Evolutionary conservation across 2,888 invertebrate genomes (phyloP), one percentile per base, ranked within the genome.

Genomic region (Dendrolimus houi): DNA sequence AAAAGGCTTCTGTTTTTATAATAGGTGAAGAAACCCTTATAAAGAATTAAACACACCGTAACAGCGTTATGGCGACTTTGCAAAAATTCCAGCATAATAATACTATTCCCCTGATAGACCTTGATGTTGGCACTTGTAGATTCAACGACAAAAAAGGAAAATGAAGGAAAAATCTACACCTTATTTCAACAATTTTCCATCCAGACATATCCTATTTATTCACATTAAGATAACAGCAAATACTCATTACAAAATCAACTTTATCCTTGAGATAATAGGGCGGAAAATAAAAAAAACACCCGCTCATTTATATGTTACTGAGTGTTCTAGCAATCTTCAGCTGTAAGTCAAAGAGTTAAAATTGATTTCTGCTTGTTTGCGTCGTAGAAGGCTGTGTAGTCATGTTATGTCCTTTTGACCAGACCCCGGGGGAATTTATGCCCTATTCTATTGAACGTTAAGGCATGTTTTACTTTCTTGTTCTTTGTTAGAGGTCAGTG

Each of bases 181-280:
- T 70, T 74, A 74, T 72, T 71, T 66, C 63, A 69, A 71, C 74
- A 71, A 72, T 77, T 75, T 78, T 74, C 72, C 68, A 59, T 65
- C 68, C 68, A 75, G 75, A 72, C 74, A 58, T 70, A 69, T 71
- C 63, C 69, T 71, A 79, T 80, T 78, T 79, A 79, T 79, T 70
- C 70, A 69, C 70, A 75, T 75, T 74, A 75, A 68, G 70, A 72
- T 71, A 72, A 68, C 62, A 66, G 55, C 57, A 57, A 55, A 2
- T 29, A 6, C 6, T 58, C 53, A 59, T 71, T 72, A 64, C 29
- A 29, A 29, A 29, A 29, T 57, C 58, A 60, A 65, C 65, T 66
- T 62, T 79, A 71, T 73, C 65, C 56, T 61, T 41, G 57, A 41
- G 55, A 2, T 29, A 52, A 63, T 69, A 79, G 64, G 70, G 71